Evolutionary conservation across 2,113 vertebrate species (phyloP).

Genomic region (Catharus minimus): DNA sequence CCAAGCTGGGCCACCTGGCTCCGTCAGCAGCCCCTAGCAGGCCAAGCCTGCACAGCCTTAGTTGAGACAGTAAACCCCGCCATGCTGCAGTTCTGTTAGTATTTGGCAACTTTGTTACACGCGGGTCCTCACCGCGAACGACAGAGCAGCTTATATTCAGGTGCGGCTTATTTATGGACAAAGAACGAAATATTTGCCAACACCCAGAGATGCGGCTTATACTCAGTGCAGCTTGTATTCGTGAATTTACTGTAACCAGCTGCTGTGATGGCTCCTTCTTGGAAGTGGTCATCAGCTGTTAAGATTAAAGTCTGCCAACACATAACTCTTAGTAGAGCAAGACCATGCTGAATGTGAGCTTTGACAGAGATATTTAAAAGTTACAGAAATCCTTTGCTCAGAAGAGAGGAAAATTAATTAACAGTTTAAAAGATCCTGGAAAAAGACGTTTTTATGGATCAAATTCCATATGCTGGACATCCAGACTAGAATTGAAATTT

Average conservation of each 20-base stretch:
- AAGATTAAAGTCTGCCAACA: not conserved
- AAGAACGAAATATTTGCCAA: too few relatives aligned
- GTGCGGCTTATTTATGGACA: too few relatives aligned
- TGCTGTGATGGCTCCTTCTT: accelerated
- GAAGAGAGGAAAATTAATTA: not conserved
- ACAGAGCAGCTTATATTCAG: too few relatives aligned
- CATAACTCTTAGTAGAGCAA: not conserved
- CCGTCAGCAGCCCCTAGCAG: too few relatives aligned
- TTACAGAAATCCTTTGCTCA: not conserved
- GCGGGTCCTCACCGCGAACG: too few relatives aligned
- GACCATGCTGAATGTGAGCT: not conserved
- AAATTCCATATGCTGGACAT: not conserved
- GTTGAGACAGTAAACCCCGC: too few relatives aligned
- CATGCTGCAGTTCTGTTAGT: too few relatives aligned
- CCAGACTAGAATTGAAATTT: not conserved
- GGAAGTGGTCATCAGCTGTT: not conserved
- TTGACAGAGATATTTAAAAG: conserved; percentile 4
- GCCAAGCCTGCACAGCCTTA: too few relatives aligned
- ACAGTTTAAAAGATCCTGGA: not conserved
- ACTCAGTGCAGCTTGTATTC: too few relatives aligned
- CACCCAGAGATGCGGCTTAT: too few relatives aligned
- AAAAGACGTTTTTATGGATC: not conserved
- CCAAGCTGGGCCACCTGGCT: too few relatives aligned
- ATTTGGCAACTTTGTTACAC: too few relatives aligned
- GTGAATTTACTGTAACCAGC: not conserved